Conservation (phyloP, 2,888 invertebrate genomes). For the Eristalinus aeneus region DNA sequence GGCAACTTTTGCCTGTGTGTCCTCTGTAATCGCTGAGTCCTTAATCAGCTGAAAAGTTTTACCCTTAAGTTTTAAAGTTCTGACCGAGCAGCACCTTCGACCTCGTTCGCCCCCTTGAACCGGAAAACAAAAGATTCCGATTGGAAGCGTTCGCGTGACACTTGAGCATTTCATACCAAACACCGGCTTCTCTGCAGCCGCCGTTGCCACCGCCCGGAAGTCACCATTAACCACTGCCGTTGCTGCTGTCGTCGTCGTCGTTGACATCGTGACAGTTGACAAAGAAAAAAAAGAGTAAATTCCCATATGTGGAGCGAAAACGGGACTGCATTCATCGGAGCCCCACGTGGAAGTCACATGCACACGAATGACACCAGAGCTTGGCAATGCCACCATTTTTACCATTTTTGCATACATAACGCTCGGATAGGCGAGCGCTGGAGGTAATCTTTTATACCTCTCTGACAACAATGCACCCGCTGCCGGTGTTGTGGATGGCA, state of each 20-base stretch:
- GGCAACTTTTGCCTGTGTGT: conserved; percentile 17
- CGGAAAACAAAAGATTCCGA: conserved; percentile 67
- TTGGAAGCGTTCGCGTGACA: conserved; percentile 67
- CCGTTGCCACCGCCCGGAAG: conserved; percentile 37
- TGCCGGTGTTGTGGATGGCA: conserved; percentile 51
- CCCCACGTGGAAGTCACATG: conserved; percentile 50
- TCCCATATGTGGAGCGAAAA: background rate
- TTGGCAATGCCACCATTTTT: conserved; percentile 25
- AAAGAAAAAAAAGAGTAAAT: conserved; percentile 34
- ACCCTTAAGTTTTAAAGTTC: conserved; percentile 60
- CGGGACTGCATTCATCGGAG: conserved; percentile 1
- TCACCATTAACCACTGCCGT: conserved; percentile 69
- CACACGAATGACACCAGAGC: conserved; percentile 40
- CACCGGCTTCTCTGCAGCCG: conserved; percentile 53
- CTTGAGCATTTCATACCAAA: conserved; percentile 64
- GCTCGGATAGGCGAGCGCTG: conserved; percentile 52
- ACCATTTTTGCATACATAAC: conserved; percentile 27
- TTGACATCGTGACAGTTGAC: conserved; percentile 62
- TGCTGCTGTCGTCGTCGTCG: conserved; percentile 54
- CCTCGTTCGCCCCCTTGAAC: conserved; percentile 43
- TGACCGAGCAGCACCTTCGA: conserved; percentile 62
- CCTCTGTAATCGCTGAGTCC: conserved; percentile 50
- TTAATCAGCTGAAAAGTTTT: conserved; percentile 60
- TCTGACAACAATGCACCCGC: conserved; percentile 66
- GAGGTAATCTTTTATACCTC: conserved; percentile 68